Base-by-base conservation (phyloP, 2,888 invertebrate genomes). In the Operophtera brumata region DNA sequence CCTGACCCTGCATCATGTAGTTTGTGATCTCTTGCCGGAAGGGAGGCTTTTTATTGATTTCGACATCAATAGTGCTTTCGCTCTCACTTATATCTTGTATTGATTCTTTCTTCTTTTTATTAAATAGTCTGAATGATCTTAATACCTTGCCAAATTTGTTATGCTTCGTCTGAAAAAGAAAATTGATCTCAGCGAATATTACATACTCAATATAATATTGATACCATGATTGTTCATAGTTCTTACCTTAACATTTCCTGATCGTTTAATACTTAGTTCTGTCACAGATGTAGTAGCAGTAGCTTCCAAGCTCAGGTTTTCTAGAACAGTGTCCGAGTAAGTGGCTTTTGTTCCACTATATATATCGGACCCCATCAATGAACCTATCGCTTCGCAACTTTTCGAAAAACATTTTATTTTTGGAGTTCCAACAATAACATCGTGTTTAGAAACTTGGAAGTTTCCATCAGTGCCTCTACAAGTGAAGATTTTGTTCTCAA, bases 381-480 rank as follows among this genome's bases (percentile, higher is more conserved):
- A 77, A 1, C 80, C 75, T 50, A 89, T 78, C 0, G 86, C 88
- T 67, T 88, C 88, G 63, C 88, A 88, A 60, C 88, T 89, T 61
- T 83, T 87, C 4, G 89, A 89, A 50, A 77, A 76, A 62, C 78
- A 82, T 54, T 75, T 82, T 37, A 81, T 62, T 42, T 71, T 75
- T 5, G 74, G 69, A n/a, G 86, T 84, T 12, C 82, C 85, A 0
- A 86, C 81, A 54, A 81, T 77, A 2, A 75, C 83, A 54, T 87
- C 84, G 35, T 77, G 80, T 45, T 76, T 80, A 5, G 73, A 75
- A 1, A 69, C 43, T 50, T 71, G 75, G 2, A 67, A 70, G 64
- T 77, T 78, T 2, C 69, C 78, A 3, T 83, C 83, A 1, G 73
- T 78, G 54, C 85, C 83, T 67, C 82, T 75, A 0, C 78, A 74